These are phyloP conservation scores for Pollimyrus isidori DNA, from an alignment of 2,113 vertebrate genomes.

Conservation along the genomic window DNA sequence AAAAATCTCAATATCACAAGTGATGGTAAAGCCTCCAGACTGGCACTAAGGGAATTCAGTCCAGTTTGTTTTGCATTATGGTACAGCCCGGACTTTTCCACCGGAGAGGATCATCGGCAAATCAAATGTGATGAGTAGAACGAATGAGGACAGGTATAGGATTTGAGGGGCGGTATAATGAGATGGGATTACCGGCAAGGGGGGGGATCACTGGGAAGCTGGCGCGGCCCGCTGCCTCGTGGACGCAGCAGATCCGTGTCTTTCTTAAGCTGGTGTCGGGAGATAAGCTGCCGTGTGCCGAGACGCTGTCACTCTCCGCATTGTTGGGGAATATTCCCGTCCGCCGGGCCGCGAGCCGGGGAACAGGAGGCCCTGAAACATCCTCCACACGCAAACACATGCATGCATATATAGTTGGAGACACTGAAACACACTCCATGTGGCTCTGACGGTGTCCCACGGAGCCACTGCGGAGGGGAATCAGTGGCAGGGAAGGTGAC, in stretches of 20 bases:
- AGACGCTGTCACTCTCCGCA: slow-evolving; percentile 31
- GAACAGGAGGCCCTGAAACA: not conserved
- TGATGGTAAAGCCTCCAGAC: not conserved
- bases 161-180: slow-evolving; percentile 20
- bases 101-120: slow-evolving; percentile 14
- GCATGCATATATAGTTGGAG: not conserved
- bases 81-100: not conserved
- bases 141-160: slow-evolving; percentile 27
- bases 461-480: not conserved
- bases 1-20: not conserved
- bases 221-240: slow-evolving; percentile 7
- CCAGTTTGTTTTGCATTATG: not conserved
- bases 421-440: not conserved
- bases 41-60: not conserved
- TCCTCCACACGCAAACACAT: not conserved
- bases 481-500: not conserved
- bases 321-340: slow-evolving; percentile 22
- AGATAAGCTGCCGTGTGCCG: slow-evolving; percentile 28
- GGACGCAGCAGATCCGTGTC: slow-evolving; percentile 31
- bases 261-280: slow-evolving; percentile 27
- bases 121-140: slow-evolving; percentile 26
- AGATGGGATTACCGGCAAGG: slow-evolving; percentile 34
- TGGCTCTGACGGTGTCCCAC: not conserved
- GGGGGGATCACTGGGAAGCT: not conserved
- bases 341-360: not conserved